Conservation (phyloP, 2,888 invertebrate species). For the Chymomyza procnemis region DNA sequence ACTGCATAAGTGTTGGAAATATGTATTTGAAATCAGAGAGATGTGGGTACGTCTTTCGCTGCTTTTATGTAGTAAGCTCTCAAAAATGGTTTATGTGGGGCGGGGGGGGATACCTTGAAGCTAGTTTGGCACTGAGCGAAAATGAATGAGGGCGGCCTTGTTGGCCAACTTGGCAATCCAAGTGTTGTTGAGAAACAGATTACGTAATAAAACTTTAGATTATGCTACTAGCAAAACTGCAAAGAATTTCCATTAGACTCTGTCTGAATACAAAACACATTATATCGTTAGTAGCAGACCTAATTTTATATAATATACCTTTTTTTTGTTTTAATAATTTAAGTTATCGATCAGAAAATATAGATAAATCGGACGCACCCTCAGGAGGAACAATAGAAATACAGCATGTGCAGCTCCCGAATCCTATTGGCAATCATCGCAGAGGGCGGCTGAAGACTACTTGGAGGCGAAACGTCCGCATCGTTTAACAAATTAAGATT, state of each 20-base stretch:
- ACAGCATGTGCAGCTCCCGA: too few relatives aligned
- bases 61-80: slow-evolving; percentile 25
- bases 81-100: neutral
- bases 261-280: neutral
- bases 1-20: slow-evolving; percentile 31
- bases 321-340: too few relatives aligned
- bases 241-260: neutral
- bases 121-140: slow-evolving; percentile 38
- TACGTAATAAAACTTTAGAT: neutral
- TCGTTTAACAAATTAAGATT: too few relatives aligned
- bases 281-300: neutral
- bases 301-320: too few relatives aligned
- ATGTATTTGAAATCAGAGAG: slow-evolving; percentile 12
- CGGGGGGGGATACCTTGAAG: slow-evolving; percentile 10
- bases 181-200: neutral
- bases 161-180: neutral
- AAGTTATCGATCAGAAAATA: too few relatives aligned
- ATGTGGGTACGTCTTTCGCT: slow-evolving; percentile 6
- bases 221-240: neutral
- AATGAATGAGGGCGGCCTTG: slow-evolving; percentile 1
- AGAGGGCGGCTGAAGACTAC: too few relatives aligned
- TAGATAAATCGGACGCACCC: too few relatives aligned
- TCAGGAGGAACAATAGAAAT: too few relatives aligned
- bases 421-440: too few relatives aligned
- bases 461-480: too few relatives aligned